Base-by-base conservation (phyloP, 2,888 invertebrate species). In the Drosophila prostipennis region DNA sequence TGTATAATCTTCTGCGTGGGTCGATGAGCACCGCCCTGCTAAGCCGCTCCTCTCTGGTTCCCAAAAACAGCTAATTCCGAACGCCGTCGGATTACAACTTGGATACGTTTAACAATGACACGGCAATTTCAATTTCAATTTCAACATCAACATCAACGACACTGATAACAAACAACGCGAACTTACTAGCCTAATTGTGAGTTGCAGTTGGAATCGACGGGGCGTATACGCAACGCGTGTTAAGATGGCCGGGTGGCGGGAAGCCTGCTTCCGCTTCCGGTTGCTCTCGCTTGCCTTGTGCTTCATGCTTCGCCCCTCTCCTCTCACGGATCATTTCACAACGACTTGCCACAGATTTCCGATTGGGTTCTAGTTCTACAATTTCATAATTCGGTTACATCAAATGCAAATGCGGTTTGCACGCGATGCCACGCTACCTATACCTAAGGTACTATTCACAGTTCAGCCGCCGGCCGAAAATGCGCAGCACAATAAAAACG, bases 81-180 rank as follows among this genome's bases (percentile, higher is more conserved):
- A 78, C 64, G 55, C 71, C 54, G 70, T 65, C 53, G 58, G 54
- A 39, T 71, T 58, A 67, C 74, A 67, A 56, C 40, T 71, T 49
- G 55, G 54, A 56, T 71, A 72, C 79, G 70, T 61, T 72, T 76
- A 87, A 76, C 69, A 78, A 74, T 80, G 78, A 77, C 63, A 82
- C 86, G 79, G 74, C 82, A 80, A 84, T 68, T 61, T 72, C 40
- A 40, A 40, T 40, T 40, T 39, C 79, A 59, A 63, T 40, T 56
- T 56, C 56, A 67, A 73, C 74, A 53, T 54, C 67, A 59, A 72
- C 71, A 53, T 60, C 57, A 68, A 74, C 74, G 71, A 60, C 70
- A 75, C 76, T 58, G 58, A 74, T 72, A 71, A 71, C 64, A 72
- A 72, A 63, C 71, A 72, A 71, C 70, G 71, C 70, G 70, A 71